A percentile compares a stretch with the other conserved stretches of the same genome.
These are phyloP conservation scores for Dichetophora obliterata DNA, from an alignment of 2,888 invertebrate species.

Conservation along the genomic window DNA sequence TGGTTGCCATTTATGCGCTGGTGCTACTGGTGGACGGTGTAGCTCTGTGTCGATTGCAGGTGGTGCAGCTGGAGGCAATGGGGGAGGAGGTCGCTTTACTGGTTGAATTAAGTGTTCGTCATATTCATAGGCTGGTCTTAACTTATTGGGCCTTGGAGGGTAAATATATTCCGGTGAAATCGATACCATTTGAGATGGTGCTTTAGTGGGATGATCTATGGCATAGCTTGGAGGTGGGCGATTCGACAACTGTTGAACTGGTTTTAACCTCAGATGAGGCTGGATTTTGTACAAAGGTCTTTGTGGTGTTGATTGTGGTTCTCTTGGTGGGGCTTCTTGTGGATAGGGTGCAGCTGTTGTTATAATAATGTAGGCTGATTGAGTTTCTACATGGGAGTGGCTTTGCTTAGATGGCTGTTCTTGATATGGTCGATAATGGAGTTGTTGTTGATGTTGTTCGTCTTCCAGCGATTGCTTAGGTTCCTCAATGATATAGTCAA, in stretches of 20 bases:
- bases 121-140: slow-evolving; percentile 60
- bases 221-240: slow-evolving; percentile 27
- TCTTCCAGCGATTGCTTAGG: slow-evolving; percentile 65
- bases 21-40: slow-evolving; percentile 2
- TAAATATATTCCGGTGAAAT: slow-evolving; percentile 24
- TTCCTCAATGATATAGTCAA: slow-evolving; percentile 64
- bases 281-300: slow-evolving; percentile 60
- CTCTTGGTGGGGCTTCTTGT: slow-evolving; percentile 26
- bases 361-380: slow-evolving; percentile 59
- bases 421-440: slow-evolving; percentile 12
- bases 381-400: slow-evolving; percentile 43
- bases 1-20: slow-evolving; percentile 31
- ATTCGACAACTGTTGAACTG: slow-evolving; percentile 49
- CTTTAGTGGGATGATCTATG: not conserved
- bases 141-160: slow-evolving; percentile 46
- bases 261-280: slow-evolving; percentile 61
- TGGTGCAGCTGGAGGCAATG: slow-evolving; percentile 35
- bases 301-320: slow-evolving; percentile 54
- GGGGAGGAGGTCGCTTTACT: not conserved
- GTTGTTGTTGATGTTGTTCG: slow-evolving; percentile 53
- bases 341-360: slow-evolving; percentile 59
- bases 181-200: not conserved
- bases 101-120: slow-evolving; percentile 41
- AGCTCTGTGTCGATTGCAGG: slow-evolving; percentile 9
- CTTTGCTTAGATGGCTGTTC: slow-evolving; percentile 39